These are phyloP conservation scores for Myotis yumanensis DNA, from an alignment of 2,113 vertebrate genomes.

Conservation along the genomic window DNA sequence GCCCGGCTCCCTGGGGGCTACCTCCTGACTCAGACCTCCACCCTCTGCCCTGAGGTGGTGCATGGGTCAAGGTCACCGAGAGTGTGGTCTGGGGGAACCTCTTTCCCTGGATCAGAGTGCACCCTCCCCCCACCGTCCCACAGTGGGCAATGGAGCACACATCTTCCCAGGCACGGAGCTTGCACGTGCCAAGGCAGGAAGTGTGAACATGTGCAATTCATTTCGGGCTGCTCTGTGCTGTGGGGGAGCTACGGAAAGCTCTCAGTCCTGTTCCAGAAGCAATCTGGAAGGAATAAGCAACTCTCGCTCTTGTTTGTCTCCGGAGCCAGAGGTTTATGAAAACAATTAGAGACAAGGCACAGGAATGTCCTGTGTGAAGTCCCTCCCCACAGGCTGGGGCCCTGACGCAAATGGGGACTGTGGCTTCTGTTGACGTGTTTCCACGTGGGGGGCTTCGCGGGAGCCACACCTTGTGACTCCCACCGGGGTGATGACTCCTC, in stretches of 20 bases:
- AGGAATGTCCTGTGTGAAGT: neutral
- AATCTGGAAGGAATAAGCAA: constrained; percentile 11
- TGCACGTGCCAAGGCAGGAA: neutral
- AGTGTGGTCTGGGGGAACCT: neutral
- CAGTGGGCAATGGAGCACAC: neutral
- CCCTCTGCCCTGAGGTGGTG: neutral
- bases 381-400: neutral
- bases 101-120: neutral
- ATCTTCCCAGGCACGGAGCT: neutral
- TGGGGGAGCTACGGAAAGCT: neutral
- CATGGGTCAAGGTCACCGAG: neutral
- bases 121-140: fast-evolving
- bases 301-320: neutral
- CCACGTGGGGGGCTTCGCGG: neutral
- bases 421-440: neutral
- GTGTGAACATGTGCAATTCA: neutral
- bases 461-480: fast-evolving
- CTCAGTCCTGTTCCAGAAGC: neutral
- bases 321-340: neutral
- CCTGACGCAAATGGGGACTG: neutral
- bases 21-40: neutral
- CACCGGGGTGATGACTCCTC: neutral
- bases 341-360: neutral
- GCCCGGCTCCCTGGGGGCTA: neutral
- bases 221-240: neutral